A percentile compares a stretch with the other conserved stretches of the same genome.
Conservation (phyloP, 2,113 vertebrate genomes). For the Elgaria multicarinata region DNA sequence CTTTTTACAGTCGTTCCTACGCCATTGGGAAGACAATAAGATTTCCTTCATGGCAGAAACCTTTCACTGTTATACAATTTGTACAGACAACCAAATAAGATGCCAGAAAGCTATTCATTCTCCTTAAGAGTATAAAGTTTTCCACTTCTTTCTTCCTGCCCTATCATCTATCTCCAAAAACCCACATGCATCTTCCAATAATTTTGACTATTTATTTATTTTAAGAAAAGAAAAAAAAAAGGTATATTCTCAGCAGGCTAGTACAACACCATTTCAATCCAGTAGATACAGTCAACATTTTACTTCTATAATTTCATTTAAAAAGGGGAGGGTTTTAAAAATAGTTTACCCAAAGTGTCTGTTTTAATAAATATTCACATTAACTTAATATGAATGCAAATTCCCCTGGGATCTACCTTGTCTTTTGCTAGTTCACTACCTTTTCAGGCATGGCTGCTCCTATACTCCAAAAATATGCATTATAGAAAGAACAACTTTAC, state of each 20-base stretch:
- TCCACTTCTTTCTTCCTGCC: background rate
- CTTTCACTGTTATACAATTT: conserved; percentile 27
- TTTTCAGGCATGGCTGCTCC: background rate
- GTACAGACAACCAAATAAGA: background rate
- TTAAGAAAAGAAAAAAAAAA: too few relatives aligned
- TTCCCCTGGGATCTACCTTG: background rate
- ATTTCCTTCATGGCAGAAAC: background rate
- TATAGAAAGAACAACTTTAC: background rate
- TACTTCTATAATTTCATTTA: background rate
- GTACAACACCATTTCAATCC: background rate
- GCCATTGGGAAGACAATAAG: background rate
- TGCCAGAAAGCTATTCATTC: background rate
- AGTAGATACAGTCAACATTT: background rate
- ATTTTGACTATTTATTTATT: background rate
- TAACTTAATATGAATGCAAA: too few relatives aligned
- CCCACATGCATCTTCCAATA: background rate
- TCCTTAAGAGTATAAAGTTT: conserved; percentile 6
- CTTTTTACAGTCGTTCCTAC: conserved; percentile 23
- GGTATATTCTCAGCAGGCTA: background rate
- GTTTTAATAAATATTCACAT: background rate
- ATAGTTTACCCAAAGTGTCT: background rate
- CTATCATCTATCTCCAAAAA: background rate
- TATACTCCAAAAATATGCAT: background rate
- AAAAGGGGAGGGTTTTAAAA: background rate
- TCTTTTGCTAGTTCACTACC: background rate